These are phyloP conservation scores for Cherax quadricarinatus DNA, from an alignment of 1,140 invertebrate genomes.

Conservation along the genomic window DNA sequence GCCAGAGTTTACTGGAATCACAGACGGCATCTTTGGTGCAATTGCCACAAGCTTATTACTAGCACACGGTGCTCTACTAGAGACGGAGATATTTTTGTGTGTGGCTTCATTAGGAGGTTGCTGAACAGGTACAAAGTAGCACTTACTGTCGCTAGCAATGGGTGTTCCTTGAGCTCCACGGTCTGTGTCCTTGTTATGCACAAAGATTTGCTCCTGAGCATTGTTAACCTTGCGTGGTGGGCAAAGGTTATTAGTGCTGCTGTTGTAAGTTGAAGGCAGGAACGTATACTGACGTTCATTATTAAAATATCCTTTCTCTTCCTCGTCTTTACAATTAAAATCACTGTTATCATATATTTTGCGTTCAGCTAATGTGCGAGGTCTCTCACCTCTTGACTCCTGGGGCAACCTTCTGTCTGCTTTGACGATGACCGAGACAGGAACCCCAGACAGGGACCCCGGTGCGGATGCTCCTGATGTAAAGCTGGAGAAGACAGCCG, in stretches of 20 bases:
- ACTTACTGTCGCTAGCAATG: background rate
- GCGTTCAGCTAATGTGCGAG: conserved; percentile 66
- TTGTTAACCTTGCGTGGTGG: conserved; percentile 13
- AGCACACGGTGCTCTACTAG: conserved; percentile 5
- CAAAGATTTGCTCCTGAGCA: conserved; percentile 59
- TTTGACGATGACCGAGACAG: conserved; percentile 71
- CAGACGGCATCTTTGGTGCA: conserved; percentile 63
- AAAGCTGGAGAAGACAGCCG: background rate
- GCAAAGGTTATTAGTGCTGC: no score
- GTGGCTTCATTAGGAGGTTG: background rate
- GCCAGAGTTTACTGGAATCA: conserved; percentile 70
- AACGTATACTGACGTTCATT: background rate
- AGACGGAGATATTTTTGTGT: conserved; percentile 7
- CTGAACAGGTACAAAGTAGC: conserved; percentile 16
- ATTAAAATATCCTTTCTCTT: background rate
- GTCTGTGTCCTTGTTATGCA: conserved; percentile 62
- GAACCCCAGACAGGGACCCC: conserved; percentile 38
- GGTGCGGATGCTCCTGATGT: conserved; percentile 38
- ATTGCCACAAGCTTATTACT: conserved; percentile 67
- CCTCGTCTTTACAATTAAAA: background rate
- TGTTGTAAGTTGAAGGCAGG: background rate
- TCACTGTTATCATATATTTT: conserved; percentile 59
- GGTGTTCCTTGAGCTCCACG: conserved; percentile 21
- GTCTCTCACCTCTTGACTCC: background rate
- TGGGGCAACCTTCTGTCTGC: conserved; percentile 43